Conservation (phyloP, 2,797 vertebrate genomes). For the Myripristis jacobus region DNA sequence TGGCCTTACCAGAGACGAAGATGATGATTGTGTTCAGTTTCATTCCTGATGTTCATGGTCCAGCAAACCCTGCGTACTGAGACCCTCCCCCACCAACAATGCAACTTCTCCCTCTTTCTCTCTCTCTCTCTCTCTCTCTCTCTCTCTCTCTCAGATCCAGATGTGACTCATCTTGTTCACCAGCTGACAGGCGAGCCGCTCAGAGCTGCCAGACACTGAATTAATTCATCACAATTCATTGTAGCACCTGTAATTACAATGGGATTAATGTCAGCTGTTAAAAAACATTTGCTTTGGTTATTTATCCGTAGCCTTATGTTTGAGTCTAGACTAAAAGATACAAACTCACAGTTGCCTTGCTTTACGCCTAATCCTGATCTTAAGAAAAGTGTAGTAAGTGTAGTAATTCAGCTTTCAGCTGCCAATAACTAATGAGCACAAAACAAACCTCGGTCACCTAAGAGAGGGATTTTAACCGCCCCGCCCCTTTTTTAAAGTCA, state of each 20-base stretch:
- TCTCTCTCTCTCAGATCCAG: slow-evolving; percentile 48
- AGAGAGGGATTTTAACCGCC: neutral
- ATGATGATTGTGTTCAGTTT: neutral
- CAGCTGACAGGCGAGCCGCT: neutral
- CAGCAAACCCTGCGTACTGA: slow-evolving; percentile 45
- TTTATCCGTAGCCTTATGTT: too few species aligned
- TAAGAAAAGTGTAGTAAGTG: too few species aligned
- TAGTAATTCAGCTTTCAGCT: too few species aligned
- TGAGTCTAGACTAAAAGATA: too few species aligned
- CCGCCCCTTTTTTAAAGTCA: neutral
- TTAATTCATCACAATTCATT: neutral
- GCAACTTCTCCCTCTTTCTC: slow-evolving; percentile 9
- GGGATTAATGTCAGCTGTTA: neutral
- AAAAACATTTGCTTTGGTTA: neutral
- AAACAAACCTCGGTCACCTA: neutral
- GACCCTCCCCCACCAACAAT: slow-evolving; percentile 31
- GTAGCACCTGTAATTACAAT: neutral
- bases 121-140: neutral
- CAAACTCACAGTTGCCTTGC: too few species aligned
- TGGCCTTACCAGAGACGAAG: slow-evolving; percentile 55
- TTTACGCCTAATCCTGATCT: neutral
- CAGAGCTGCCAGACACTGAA: slow-evolving; percentile 2
- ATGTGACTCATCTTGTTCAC: slow-evolving; percentile 65
- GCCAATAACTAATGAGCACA: accelerated
- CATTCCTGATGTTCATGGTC: slow-evolving; percentile 41